Percentiles rank a stretch among this genome's conserved stretches.
Conservation (phyloP, 2,888 invertebrate genomes). For the Cremastinae sp. region DNA sequence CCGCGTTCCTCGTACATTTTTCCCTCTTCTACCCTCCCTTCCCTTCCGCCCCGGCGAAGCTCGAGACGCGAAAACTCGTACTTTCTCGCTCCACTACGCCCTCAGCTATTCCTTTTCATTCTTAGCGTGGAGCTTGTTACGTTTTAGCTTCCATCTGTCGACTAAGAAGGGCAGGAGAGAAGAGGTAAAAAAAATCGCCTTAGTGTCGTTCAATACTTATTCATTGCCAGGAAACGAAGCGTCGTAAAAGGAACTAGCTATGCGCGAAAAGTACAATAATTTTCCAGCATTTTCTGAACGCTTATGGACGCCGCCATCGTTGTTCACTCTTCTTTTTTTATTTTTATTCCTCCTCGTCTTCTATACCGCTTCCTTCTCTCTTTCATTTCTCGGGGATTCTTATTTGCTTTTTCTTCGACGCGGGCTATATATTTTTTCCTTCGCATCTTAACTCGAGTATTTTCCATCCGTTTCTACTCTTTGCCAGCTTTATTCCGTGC, state of each 20-base stretch:
- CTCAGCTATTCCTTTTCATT: constrained; percentile 14
- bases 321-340: constrained; percentile 6
- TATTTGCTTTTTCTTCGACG: constrained; percentile 21
- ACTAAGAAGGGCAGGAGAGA: constrained; percentile 20
- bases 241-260: constrained; percentile 26
- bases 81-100: neutral
- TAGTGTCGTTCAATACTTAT: constrained; percentile 28
- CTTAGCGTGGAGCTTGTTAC: neutral
- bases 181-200: constrained; percentile 47
- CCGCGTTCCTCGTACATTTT: constrained; percentile 34
- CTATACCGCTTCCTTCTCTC: constrained; percentile 1
- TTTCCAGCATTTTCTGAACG: constrained; percentile 50
- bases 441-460: constrained; percentile 41
- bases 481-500: constrained; percentile 19
- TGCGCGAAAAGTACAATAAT: constrained; percentile 34
- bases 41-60: no score
- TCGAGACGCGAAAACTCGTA: constrained; percentile 34
- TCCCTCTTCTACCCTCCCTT: constrained; percentile 6
- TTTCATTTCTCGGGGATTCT: neutral
- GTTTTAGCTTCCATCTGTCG: neutral
- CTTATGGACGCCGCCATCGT: constrained; percentile 48
- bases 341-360: constrained; percentile 13
- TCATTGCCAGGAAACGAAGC: constrained; percentile 18
- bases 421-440: constrained; percentile 21
- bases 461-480: constrained; percentile 48